Conservation (phyloP, 2,888 invertebrate species). For the Brachyptera risi region DNA sequence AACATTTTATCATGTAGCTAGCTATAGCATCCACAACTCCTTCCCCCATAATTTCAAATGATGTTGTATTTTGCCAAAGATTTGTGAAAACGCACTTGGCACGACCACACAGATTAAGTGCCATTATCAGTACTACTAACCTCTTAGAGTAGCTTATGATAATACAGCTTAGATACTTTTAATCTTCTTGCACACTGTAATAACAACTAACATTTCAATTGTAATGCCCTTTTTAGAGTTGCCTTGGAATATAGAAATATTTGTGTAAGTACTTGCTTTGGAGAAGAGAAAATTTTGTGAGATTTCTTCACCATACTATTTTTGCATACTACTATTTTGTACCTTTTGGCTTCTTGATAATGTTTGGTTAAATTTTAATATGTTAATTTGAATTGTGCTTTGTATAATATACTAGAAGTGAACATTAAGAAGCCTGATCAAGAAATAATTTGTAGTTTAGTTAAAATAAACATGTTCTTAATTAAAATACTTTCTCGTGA, state of each 20-base stretch:
- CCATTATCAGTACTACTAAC: too few relatives aligned
- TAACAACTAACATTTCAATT: slow-evolving; percentile 7
- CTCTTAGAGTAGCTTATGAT: slow-evolving; percentile 23
- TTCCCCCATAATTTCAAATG: not conserved
- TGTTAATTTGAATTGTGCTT: slow-evolving; percentile 31
- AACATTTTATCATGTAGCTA: not conserved
- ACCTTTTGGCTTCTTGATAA: slow-evolving; percentile 32
- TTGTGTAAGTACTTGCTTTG: not conserved
- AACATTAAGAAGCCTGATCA: slow-evolving; percentile 31
- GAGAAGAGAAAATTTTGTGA: slow-evolving; percentile 27
- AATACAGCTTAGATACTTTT: slow-evolving; percentile 8
- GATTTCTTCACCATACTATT: slow-evolving; percentile 34
- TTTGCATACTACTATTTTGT: slow-evolving; percentile 34
- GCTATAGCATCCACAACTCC: too few relatives aligned
- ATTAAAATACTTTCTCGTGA: too few relatives aligned
- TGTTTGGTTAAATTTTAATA: slow-evolving; percentile 13
- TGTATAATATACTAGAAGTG: slow-evolving; percentile 29
- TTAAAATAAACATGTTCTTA: slow-evolving; percentile 30
- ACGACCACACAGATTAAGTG: slow-evolving; percentile 25
- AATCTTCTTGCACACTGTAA: slow-evolving; percentile 5
- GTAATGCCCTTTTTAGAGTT: slow-evolving; percentile 3
- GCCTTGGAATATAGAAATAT: slow-evolving; percentile 11
- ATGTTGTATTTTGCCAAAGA: too few relatives aligned
- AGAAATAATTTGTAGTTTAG: slow-evolving; percentile 29
- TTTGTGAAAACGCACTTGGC: slow-evolving; percentile 19